Evolutionary conservation across 2,113 vertebrate species (phyloP).

Genomic region (Gobiocypris rarus): DNA sequence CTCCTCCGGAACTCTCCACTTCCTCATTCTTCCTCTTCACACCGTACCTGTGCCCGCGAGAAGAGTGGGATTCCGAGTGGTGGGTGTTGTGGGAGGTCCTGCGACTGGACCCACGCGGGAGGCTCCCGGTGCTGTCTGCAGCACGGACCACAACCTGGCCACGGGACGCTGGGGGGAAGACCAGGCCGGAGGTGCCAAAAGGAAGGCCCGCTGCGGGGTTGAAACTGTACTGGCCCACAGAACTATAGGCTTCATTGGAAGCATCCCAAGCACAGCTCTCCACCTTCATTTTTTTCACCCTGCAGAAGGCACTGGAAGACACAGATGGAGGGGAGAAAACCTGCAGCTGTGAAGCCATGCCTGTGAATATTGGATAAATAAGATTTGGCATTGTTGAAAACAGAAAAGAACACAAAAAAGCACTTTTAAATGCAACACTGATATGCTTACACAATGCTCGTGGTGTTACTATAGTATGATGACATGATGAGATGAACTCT

Average conservation of each 20-base stretch:
- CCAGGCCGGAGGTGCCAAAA: conserved; percentile 87
- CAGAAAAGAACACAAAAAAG: not conserved
- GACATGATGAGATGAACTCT: too few species aligned
- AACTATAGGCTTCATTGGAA: conserved; percentile 81
- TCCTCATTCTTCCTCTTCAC: conserved; percentile 97
- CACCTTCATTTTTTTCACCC: conserved; percentile 98
- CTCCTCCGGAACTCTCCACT: conserved; percentile 68
- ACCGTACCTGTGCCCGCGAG: conserved; percentile 88
- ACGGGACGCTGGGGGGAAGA: conserved; percentile 85
- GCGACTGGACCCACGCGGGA: conserved; percentile 81
- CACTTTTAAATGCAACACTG: not conserved
- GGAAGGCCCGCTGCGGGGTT: conserved; percentile 74
- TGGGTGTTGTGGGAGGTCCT: conserved; percentile 80
- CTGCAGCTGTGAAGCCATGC: conserved; percentile 98
- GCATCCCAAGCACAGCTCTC: conserved; percentile 94
- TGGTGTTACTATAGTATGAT: too few species aligned
- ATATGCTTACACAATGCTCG: too few species aligned
- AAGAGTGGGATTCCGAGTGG: conserved; percentile 69
- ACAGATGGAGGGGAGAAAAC: conserved; percentile 96
- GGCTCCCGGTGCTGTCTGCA: conserved; percentile 91
- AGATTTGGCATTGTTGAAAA: not conserved
- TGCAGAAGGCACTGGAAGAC: conserved; percentile 98
- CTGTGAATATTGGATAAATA: conserved; percentile 65
- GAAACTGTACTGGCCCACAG: conserved; percentile 88
- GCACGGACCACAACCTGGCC: conserved; percentile 94